These are phyloP conservation scores for Clarias gariepinus DNA, from an alignment of 2,113 vertebrate genomes.

Conservation along the genomic window DNA sequence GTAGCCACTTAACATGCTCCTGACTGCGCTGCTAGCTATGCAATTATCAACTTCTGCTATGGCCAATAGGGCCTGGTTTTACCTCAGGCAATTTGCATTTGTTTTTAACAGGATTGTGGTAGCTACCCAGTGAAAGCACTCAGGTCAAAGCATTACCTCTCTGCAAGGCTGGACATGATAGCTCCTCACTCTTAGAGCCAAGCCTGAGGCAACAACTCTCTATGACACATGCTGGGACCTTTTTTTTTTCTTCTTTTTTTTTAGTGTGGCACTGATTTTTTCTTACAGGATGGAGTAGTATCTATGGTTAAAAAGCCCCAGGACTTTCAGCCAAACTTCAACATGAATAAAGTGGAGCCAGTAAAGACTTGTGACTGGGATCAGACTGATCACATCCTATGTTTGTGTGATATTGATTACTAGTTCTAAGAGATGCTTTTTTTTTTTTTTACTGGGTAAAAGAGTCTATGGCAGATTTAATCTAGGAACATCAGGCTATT, in stretches of 20 bases:
- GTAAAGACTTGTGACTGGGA: background rate
- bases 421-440: background rate
- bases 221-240: background rate
- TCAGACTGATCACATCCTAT: background rate
- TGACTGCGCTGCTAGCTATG: background rate
- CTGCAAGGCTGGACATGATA: background rate
- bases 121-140: background rate
- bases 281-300: background rate
- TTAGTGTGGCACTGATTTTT: background rate
- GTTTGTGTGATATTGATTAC: background rate
- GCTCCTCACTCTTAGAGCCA: background rate
- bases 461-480: background rate
- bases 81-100: background rate
- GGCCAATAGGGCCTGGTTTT: background rate
- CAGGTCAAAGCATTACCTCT: background rate
- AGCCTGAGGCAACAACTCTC: conserved; percentile 12
- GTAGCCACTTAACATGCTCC: background rate
- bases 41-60: background rate
- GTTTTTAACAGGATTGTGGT: background rate
- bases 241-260: background rate
- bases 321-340: background rate
- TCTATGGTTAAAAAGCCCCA: background rate
- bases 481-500: background rate
- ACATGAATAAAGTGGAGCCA: background rate
- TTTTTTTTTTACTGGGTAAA: background rate